Percentiles rank a stretch among this genome's conserved stretches.
Evolutionary conservation across 2,797 vertebrate genomes (phyloP).

Genomic region (Percopsis omiscomaycus): DNA sequence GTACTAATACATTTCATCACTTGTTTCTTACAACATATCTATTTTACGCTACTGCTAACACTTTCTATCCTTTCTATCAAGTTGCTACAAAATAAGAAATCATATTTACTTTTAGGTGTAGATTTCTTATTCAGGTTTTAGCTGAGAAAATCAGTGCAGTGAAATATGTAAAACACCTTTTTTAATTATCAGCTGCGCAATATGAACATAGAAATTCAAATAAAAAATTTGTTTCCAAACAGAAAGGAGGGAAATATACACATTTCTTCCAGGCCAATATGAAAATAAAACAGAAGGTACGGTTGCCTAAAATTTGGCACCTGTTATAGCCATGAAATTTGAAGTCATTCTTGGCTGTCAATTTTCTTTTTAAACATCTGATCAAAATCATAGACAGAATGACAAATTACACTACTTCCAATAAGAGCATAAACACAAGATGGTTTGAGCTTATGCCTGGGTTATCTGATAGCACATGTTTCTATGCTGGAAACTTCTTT

Average conservation of each 20-base stretch:
- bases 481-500: slow-evolving; percentile 5
- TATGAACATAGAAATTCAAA: slow-evolving; percentile 5
- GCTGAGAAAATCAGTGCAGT: too few species aligned
- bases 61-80: slow-evolving; percentile 9
- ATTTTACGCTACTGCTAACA: background rate
- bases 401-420: background rate
- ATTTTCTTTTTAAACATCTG: slow-evolving; percentile 1
- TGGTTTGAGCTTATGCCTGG: slow-evolving; percentile 3
- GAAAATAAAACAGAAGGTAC: slow-evolving; percentile 8
- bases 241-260: background rate
- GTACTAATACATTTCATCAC: slow-evolving; percentile 1
- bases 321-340: background rate
- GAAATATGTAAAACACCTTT: background rate
- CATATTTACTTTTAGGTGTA: background rate
- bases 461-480: background rate
- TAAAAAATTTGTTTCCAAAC: slow-evolving; percentile 33
- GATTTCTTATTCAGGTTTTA: too few species aligned
- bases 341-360: background rate
- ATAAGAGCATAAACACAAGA: background rate
- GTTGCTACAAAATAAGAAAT: slow-evolving; percentile 11
- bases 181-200: background rate
- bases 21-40: background rate
- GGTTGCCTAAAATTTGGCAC: background rate
- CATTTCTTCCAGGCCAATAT: background rate
- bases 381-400: background rate